Evolutionary conservation across 2,797 vertebrate genomes (phyloP), one percentile per base, ranked within the genome.

Genomic region (Echeneis naucrates): DNA sequence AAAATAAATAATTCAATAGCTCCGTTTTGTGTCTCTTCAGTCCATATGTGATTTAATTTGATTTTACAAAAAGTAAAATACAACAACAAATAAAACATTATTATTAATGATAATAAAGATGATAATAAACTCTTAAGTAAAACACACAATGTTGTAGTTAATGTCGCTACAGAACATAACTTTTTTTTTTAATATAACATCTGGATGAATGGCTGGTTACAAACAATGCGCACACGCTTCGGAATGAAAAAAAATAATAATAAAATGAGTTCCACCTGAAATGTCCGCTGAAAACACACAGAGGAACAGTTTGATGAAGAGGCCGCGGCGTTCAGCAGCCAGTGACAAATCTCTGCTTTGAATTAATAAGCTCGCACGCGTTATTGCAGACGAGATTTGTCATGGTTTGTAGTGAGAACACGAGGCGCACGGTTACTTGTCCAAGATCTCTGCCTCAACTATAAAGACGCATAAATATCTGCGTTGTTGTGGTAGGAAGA

Each of bases 401-500:
- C 68, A 32, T 8, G 73, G 59, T 75, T 35, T 78, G 80, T 53
- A n/a, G 57, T 37, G 72, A 61, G 68, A 85, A 37, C 66, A 77
- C 17, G 60, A 76, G 70, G 56, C 73, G 47, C 76, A 30, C 68
- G 26, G 68, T 72, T 65, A 32, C 79, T 54, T 21, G 70, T 75
- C 38, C 65, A 70, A 16, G 64, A 75, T 84, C 75, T 77, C 74
- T 17, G 78, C 74, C 81, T 66, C 19, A 72, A 68, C 67, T 85
- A 57, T 38, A 80, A 80, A 81, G 66, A 59, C 70, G 63, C 80
- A 81, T 57, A 84, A 67, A 82, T 85, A 77, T 87, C 59, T 64
- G 72, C 68, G 77, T 83, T 78, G 85, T 81, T 77, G 83, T 81
- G 77, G 82, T 78, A 88, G 83, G 86, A 86, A 83, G 88, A 82